Conservation (phyloP, 2,888 invertebrate species). For the Platerodrilus igneus region DNA sequence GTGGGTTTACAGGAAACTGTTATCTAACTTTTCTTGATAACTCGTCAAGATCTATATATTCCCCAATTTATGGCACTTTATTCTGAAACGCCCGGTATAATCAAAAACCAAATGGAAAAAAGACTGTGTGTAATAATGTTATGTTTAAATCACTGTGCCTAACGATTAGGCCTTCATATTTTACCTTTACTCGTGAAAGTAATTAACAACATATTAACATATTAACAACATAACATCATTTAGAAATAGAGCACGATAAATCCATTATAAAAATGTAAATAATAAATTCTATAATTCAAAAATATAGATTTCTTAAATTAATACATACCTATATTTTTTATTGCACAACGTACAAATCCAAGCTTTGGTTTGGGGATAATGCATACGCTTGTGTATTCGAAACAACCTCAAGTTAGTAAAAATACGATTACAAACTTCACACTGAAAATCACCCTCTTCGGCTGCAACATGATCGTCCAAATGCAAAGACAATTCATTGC, state of each 20-base stretch:
- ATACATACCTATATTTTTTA: constrained; percentile 59
- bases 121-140: no score
- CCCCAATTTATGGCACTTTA: no score
- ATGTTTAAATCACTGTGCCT: no score
- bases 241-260: not conserved
- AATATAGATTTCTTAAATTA: not conserved
- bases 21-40: no score
- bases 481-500: constrained; percentile 61
- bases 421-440: constrained; percentile 59
- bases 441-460: constrained; percentile 61
- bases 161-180: no score
- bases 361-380: constrained; percentile 57
- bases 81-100: no score
- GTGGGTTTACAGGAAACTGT: no score
- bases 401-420: constrained; percentile 59
- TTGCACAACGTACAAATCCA: constrained; percentile 64
- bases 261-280: not conserved
- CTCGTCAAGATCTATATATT: no score
- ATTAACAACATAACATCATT: constrained; percentile 2
- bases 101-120: no score
- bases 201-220: no score
- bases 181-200: no score
- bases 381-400: constrained; percentile 61
- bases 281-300: not conserved
- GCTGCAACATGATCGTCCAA: constrained; percentile 59